phyloP scores from a whole-genome alignment of 2,797 vertebrate species.

The Natrix natrix region DNA sequence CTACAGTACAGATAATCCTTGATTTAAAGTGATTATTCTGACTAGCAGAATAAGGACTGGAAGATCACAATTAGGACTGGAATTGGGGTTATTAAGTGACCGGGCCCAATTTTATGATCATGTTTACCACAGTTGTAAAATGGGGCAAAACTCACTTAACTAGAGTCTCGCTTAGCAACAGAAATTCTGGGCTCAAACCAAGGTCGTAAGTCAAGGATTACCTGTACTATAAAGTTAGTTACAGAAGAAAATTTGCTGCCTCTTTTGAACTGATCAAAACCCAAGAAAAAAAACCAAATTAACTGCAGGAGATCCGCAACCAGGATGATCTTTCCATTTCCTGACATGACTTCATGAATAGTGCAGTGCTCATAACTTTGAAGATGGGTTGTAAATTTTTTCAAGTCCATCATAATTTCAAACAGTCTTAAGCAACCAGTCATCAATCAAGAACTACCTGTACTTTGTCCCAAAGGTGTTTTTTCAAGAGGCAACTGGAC shows the following conservation, averaged over 20 bases:
- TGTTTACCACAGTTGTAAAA: too few species aligned
- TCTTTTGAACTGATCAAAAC: slow-evolving; percentile 39
- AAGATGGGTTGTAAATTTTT: neutral
- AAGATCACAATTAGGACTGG: too few species aligned
- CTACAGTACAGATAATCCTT: neutral
- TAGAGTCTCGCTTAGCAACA: too few species aligned
- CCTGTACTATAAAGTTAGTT: slow-evolving; percentile 51
- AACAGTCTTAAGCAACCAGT: neutral
- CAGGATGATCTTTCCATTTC: neutral
- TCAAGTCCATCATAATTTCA: neutral
- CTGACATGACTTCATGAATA: neutral
- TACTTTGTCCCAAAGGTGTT: too few species aligned
- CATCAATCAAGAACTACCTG: neutral
- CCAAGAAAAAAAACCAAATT: neutral
- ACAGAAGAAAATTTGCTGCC: slow-evolving; percentile 43
- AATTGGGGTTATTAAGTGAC: too few species aligned
- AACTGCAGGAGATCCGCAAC: neutral
- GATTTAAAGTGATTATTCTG: too few species aligned
- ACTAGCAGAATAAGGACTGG: too few species aligned
- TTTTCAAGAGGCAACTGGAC: too few species aligned
- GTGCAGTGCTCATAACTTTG: neutral
- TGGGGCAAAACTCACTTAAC: too few species aligned
- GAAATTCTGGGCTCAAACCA: too few species aligned
- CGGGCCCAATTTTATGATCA: too few species aligned
- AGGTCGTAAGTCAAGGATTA: neutral